Conservation (phyloP, 1,140 invertebrate species). For the Ptiloglossa arizonensis region DNA sequence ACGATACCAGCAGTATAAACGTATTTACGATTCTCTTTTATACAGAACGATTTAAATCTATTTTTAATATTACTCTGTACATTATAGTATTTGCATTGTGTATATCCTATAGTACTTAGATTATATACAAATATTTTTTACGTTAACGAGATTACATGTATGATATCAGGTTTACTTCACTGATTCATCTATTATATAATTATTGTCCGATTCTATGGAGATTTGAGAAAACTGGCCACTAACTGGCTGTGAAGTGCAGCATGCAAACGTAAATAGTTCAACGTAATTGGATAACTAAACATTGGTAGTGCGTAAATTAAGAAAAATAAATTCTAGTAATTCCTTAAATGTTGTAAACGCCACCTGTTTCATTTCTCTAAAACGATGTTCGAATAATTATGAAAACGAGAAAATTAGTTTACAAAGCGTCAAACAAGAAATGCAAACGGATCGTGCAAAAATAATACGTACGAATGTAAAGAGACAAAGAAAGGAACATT, state of each 20-base stretch:
- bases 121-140: conserved; percentile 53
- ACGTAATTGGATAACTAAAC: too few species aligned
- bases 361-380: too few species aligned
- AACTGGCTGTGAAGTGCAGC: neutral
- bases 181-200: neutral
- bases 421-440: neutral
- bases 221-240: neutral
- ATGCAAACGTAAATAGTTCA: neutral
- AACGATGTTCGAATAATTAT: neutral
- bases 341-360: too few species aligned
- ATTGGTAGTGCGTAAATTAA: too few species aligned
- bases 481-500: neutral
- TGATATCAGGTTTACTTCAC: conserved; percentile 10
- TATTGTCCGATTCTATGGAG: neutral
- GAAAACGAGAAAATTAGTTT: neutral
- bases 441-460: neutral
- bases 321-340: too few species aligned
- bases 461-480: neutral
- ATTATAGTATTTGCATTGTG: conserved; percentile 41
- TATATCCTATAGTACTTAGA: conserved; percentile 46
- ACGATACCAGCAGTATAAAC: conserved; percentile 50
- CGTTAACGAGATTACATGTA: conserved; percentile 27
- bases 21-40: conserved; percentile 34
- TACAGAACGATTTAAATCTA: conserved; percentile 33
- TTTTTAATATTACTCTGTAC: conserved; percentile 34